These are phyloP conservation scores for Euleptes europaea DNA, from an alignment of 2,113 vertebrate genomes.

Conservation along the genomic window DNA sequence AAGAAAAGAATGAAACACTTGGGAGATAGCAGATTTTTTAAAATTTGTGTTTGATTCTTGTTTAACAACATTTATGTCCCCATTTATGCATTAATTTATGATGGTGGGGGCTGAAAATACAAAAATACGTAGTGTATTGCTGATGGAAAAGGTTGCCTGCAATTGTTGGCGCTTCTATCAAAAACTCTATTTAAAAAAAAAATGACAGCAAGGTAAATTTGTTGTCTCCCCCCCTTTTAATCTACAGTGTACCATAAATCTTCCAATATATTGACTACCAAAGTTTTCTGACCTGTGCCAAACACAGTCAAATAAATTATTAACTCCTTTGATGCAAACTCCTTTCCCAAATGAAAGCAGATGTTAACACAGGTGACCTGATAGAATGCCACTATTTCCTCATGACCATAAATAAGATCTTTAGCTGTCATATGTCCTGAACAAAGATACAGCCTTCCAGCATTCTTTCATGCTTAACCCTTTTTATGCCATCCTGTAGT, in stretches of 20 bases:
- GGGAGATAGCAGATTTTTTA: neutral
- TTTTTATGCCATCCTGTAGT: conserved; percentile 28
- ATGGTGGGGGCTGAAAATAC: neutral
- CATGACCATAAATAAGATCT: conserved; percentile 62
- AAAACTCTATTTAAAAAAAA: neutral
- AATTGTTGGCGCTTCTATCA: neutral
- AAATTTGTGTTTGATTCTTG: neutral
- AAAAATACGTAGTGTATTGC: neutral
- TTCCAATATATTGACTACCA: conserved; percentile 36
- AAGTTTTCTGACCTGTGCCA: conserved; percentile 48
- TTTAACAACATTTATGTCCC: neutral
- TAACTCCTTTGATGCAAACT: conserved; percentile 47
- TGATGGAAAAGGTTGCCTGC: neutral
- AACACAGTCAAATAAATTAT: conserved; percentile 56
- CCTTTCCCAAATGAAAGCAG: conserved; percentile 62
- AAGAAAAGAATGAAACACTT: neutral
- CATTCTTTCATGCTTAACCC: conserved; percentile 70
- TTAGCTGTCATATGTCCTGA: conserved; percentile 44
- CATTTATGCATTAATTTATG: no score
- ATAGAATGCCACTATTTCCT: conserved; percentile 58
- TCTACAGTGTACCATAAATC: neutral
- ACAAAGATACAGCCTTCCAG: conserved; percentile 28
- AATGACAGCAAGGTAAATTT: neutral
- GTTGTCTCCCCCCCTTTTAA: neutral
- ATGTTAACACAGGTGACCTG: conserved; percentile 72